These are phyloP conservation scores for Scartelaos histophorus DNA, from an alignment of 2,113 vertebrate species.

Conservation along the genomic window DNA sequence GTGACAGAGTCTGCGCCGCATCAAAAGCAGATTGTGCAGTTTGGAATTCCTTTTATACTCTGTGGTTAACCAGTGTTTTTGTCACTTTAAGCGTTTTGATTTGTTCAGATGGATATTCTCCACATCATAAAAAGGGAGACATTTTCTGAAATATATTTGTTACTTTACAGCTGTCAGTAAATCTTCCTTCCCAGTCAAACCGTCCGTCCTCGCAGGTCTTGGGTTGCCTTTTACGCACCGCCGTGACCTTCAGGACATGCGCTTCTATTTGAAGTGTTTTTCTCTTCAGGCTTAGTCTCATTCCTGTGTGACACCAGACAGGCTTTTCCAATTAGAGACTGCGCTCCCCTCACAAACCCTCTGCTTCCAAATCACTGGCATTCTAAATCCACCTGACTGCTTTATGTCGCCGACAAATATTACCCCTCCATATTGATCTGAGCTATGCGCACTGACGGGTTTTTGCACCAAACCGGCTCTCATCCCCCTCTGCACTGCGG, in stretches of 20 bases:
- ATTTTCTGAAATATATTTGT: background rate
- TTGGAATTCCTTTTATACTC: background rate
- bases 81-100: background rate
- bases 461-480: slow-evolving; percentile 31
- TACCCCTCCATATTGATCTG: slow-evolving; percentile 45
- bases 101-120: background rate
- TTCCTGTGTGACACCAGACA: slow-evolving; percentile 48
- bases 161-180: background rate
- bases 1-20: background rate
- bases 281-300: slow-evolving; percentile 42
- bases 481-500: slow-evolving; percentile 49
- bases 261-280: slow-evolving; percentile 39
- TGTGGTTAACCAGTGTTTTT: background rate
- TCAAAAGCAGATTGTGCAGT: too few species aligned
- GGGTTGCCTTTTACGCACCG: slow-evolving; percentile 1
- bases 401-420: slow-evolving; percentile 26
- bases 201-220: background rate
- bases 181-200: background rate
- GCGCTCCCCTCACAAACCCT: background rate
- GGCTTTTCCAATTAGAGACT: slow-evolving; percentile 62
- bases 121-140: background rate
- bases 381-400: slow-evolving; percentile 47
- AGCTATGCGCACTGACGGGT: slow-evolving; percentile 22
- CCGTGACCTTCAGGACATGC: slow-evolving; percentile 11
- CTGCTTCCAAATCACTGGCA: slow-evolving; percentile 12